These are phyloP conservation scores for Plagodis dolabraria DNA, from an alignment of 2,888 invertebrate genomes.

Conservation along the genomic window DNA sequence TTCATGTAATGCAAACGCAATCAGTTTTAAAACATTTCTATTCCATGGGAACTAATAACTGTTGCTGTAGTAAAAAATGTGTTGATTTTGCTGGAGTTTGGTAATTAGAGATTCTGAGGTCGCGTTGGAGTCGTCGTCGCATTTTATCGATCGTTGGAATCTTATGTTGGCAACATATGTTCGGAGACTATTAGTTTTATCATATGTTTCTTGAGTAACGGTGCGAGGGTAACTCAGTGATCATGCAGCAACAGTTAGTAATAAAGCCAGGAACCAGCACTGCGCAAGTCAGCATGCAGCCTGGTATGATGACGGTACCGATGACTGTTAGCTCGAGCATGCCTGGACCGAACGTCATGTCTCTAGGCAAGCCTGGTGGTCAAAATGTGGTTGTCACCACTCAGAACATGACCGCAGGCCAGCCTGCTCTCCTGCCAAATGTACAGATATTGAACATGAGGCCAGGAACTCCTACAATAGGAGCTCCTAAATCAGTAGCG, in stretches of 20 bases:
- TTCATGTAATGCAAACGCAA: no score
- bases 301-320: constrained; percentile 86
- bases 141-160: no score
- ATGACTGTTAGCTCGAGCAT: constrained; percentile 86
- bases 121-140: no score
- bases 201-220: no score
- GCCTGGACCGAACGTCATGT: constrained; percentile 86
- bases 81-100: no score
- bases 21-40: no score
- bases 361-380: constrained; percentile 85
- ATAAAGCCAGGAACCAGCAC: constrained; percentile 72
- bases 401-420: constrained; percentile 86
- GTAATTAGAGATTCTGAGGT: no score
- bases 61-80: no score
- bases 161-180: no score
- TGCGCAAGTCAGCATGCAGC: constrained; percentile 72
- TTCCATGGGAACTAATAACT: no score
- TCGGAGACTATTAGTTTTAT: no score
- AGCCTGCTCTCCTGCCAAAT: constrained; percentile 88
- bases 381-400: constrained; percentile 83
- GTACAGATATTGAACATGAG: constrained; percentile 95
- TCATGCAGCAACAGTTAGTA: constrained; percentile 73
- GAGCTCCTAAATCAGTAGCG: constrained; percentile 90
- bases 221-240: no score
- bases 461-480: constrained; percentile 87